Percentiles rank a stretch among this genome's conserved stretches.
Conservation (phyloP, 2,797 vertebrate genomes). For the Anas capensis region DNA sequence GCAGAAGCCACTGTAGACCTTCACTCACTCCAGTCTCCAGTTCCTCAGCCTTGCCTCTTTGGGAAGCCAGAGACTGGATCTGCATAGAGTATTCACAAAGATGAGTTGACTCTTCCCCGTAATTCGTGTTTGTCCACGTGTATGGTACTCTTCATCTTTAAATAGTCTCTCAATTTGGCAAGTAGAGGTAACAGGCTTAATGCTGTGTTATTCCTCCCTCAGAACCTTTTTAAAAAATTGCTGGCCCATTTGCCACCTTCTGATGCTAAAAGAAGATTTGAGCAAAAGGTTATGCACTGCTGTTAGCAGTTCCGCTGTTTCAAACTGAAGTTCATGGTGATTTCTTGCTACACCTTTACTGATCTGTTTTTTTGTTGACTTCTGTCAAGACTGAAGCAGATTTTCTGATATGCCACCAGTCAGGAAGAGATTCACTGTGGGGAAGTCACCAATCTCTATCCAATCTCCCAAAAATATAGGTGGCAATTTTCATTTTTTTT, state of each 20-base stretch:
- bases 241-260: not conserved
- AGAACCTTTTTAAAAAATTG: not conserved
- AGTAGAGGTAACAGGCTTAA: not conserved
- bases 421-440: not conserved
- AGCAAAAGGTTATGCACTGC: not conserved
- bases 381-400: not conserved
- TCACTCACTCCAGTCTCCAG: not conserved
- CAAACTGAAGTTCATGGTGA: not conserved
- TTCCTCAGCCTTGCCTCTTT: not conserved
- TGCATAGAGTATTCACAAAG: not conserved
- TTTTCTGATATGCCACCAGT: rapidly evolving
- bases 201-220: not conserved
- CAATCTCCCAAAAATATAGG: not conserved
- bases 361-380: not conserved
- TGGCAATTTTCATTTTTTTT: not conserved
- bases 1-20: not conserved
- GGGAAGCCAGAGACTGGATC: not conserved
- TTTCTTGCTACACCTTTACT: not conserved
- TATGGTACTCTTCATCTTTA: not conserved
- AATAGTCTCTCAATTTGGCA: not conserved
- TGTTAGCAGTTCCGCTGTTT: rapidly evolving
- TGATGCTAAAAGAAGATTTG: not conserved
- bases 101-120: not conserved
- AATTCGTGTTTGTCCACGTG: not conserved
- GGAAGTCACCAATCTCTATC: rapidly evolving